Evolutionary conservation across 2,888 invertebrate genomes (phyloP), one percentile per base, ranked within the genome.

Genomic region (Diaphora mendica): DNA sequence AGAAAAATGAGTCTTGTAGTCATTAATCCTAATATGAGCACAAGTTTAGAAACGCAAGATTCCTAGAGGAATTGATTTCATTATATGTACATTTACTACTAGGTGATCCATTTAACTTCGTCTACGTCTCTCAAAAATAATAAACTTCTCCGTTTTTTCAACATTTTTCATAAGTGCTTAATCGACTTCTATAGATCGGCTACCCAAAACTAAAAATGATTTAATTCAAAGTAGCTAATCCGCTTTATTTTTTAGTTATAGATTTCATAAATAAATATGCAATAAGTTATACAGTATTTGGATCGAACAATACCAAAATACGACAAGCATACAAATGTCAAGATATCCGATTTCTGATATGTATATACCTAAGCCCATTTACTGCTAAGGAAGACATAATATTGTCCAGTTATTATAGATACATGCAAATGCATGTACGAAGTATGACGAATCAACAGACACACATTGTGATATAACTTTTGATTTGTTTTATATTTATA

Each of bases 381-480:
- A 30, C 66, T 44, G 66, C n/a, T 48, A 23, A 48, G 30, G 13
- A 67, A 11, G 17, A 62, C 62, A 62, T 30, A 17, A 62, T 62
- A 30, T 62, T 62, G 30, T 62, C 30, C 30, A 62, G 30, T 62
- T 15, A 15, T 26, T 30, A n/a, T 26, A 30, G 13, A 15, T 30
- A 59, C 30, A 62, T 62, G 62, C 15, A 62, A 62, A 62, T 62
- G 62, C 62, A 62, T 62, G 26, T 62, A 59, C 62, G 5, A 26
- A 17, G 59, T 59, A 26, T 30, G 26, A n/a, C 42, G 11, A 11
- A 44, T 67, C 66, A 67, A 67, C 44, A 44, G 30, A 67, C 66
- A 67, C 66, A 44, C 11, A 20, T 9, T 3, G n/a, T 3, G 59
- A 3, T 59, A 26, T 11, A 59, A n/a, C 9, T 59, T 13, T 26